These are phyloP conservation scores for Mormyrus iriodes DNA, from an alignment of 2,113 vertebrate genomes.

Conservation along the genomic window DNA sequence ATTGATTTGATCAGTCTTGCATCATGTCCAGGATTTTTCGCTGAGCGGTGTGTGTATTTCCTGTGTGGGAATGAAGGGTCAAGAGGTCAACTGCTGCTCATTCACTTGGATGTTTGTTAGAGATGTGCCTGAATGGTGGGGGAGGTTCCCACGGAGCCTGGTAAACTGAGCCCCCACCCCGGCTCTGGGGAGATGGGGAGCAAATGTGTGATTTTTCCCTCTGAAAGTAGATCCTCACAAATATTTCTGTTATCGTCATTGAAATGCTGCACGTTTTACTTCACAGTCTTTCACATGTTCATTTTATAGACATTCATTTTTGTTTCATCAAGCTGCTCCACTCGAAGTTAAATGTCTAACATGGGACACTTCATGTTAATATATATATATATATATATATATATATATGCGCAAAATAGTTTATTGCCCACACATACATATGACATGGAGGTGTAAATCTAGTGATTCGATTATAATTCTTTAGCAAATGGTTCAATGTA, in stretches of 20 bases:
- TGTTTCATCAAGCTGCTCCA: background rate
- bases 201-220: background rate
- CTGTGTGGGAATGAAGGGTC: slow-evolving; percentile 16
- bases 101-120: slow-evolving; percentile 12
- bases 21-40: background rate
- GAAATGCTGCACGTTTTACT: background rate
- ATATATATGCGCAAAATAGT: background rate
- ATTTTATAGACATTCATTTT: background rate
- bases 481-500: background rate
- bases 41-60: slow-evolving; percentile 11
- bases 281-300: background rate
- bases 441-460: background rate
- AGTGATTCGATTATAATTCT: background rate
- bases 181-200: background rate
- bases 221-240: background rate
- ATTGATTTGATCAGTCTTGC: background rate
- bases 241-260: background rate
- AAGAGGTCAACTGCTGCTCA: slow-evolving; percentile 17
- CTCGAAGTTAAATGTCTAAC: background rate
- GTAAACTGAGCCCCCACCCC: background rate
- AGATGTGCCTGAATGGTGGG: background rate
- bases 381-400: background rate
- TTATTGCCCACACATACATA: background rate
- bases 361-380: background rate
- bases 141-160: background rate